These are phyloP conservation scores for Sebastiscus albofasciatus DNA, from an alignment of 2,797 vertebrate genomes.

Conservation along the genomic window DNA sequence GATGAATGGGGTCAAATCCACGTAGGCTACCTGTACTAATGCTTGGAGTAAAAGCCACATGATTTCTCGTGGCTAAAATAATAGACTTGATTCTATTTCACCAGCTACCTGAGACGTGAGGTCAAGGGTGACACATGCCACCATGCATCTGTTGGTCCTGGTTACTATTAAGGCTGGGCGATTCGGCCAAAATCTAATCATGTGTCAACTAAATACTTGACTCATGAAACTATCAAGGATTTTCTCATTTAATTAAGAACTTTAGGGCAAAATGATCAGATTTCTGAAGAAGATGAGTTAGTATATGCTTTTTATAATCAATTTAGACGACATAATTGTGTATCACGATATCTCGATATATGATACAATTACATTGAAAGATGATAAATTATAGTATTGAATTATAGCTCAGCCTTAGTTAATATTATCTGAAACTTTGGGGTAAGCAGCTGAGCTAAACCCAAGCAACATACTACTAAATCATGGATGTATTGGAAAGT, in stretches of 20 bases:
- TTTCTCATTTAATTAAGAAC: no score
- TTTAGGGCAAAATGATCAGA: no score
- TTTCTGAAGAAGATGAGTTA: no score
- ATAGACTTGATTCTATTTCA: background rate
- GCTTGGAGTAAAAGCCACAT: background rate
- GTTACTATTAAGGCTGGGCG: background rate
- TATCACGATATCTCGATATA: no score
- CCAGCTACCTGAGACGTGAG: background rate
- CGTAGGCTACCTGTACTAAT: background rate
- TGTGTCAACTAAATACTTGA: no score
- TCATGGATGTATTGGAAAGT: background rate
- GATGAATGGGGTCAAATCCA: conserved; percentile 18
- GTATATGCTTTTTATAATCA: no score
- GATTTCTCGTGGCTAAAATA: conserved; percentile 5
- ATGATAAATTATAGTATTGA: no score
- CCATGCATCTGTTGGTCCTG: background rate
- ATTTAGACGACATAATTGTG: no score
- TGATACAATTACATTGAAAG: no score
- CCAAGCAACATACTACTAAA: background rate
- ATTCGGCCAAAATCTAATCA: no score
- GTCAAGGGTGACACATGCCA: conserved; percentile 30
- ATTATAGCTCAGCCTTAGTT: no score
- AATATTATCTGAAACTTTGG: background rate
- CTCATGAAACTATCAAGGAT: no score
- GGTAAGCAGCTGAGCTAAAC: background rate